A percentile compares a stretch with the other conserved stretches of the same genome.
Conservation (phyloP, 2,888 invertebrate species). For the Branchellion lobata region DNA sequence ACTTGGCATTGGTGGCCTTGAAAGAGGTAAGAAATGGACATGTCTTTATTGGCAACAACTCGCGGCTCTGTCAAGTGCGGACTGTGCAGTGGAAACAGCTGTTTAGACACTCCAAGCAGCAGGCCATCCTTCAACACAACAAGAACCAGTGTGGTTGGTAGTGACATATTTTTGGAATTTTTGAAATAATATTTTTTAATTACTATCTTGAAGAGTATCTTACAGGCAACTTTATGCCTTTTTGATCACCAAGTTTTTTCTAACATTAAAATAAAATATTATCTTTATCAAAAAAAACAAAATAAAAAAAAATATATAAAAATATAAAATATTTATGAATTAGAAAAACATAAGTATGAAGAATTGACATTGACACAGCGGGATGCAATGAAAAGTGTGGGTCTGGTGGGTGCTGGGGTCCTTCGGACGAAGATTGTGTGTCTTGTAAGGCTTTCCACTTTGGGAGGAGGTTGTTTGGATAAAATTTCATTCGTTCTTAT, state of each 20-base stretch:
- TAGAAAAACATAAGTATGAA: too few relatives aligned
- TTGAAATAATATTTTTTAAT: too few relatives aligned
- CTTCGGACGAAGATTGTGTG: conserved; percentile 82
- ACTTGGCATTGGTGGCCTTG: conserved; percentile 79
- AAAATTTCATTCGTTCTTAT: too few relatives aligned
- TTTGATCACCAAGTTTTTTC: too few relatives aligned
- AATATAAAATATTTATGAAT: too few relatives aligned
- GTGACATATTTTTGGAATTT: too few relatives aligned
- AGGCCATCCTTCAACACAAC: conserved; percentile 45
- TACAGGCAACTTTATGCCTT: too few relatives aligned
- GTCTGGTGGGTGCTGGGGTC: conserved; percentile 90
- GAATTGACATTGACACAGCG: too few relatives aligned
- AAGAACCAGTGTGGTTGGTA: conserved; percentile 48
- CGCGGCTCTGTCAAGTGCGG: conserved; percentile 79
- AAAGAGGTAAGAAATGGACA: conserved; percentile 82
- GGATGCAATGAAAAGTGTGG: conserved; percentile 86
- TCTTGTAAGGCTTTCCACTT: conserved; percentile 76
- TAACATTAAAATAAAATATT: too few relatives aligned
- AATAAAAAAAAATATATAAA: too few relatives aligned
- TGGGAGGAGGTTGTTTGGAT: conserved; percentile 52
- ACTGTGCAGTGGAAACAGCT: conserved; percentile 54
- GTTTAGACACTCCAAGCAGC: conserved; percentile 50
- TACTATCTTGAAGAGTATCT: too few relatives aligned
- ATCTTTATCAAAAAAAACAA: too few relatives aligned
- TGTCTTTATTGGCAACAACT: conserved; percentile 84